A percentile compares a stretch with the other conserved stretches of the same genome.
Conservation (phyloP, 2,888 invertebrate species). For the Xestia rhomboidea region DNA sequence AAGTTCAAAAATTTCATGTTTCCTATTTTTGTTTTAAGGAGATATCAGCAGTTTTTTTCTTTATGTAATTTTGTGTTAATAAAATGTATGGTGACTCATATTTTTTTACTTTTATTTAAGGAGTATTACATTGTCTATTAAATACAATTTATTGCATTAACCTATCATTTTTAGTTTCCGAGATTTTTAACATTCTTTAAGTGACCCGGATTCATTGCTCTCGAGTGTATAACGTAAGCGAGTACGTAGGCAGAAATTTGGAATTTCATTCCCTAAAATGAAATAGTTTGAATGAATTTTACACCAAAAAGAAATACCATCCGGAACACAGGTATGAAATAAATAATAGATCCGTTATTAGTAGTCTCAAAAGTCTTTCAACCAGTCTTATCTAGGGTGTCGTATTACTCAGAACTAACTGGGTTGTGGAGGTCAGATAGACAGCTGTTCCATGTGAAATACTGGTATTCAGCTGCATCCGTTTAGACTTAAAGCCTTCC, state of each 20-base stretch:
- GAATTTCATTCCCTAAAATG: not conserved
- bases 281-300: not conserved
- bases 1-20: too few species aligned
- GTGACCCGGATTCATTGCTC: too few species aligned
- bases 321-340: not conserved
- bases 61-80: too few species aligned
- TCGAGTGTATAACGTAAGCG: not conserved
- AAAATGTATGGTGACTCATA: too few species aligned
- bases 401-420: not conserved
- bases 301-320: not conserved
- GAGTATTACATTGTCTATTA: too few species aligned
- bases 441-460: not conserved
- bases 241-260: not conserved
- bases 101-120: too few species aligned
- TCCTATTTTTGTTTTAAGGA: too few species aligned
- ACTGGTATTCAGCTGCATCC: not conserved
- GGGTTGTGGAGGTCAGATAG: not conserved
- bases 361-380: not conserved
- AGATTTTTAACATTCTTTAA: too few species aligned
- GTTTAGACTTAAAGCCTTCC: not conserved
- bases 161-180: too few species aligned
- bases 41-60: too few species aligned
- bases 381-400: not conserved
- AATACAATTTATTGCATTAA: too few species aligned
- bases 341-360: not conserved